Evolutionary conservation across 2,888 invertebrate species (phyloP), one percentile per base, ranked within the genome.

Genomic region (Ophion slaviceki): DNA sequence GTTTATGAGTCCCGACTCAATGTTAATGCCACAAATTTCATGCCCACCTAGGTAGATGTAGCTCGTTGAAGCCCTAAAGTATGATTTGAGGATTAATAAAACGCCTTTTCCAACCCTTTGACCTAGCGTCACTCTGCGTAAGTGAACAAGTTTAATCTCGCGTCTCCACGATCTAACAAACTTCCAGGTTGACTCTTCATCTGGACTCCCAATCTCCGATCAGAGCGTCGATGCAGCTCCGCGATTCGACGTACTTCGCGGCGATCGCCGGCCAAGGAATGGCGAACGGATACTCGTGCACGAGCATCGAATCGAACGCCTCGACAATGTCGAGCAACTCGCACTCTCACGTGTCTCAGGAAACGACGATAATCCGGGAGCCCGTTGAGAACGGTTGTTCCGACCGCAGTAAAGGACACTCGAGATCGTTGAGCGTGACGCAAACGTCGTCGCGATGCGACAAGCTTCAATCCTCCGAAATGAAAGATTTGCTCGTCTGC

Each of bases 401-500:
- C 80, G 92, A 94, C 90, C 76, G 92, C 6, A 91, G 94, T 74
- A 89, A 94, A 72, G 89, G 95, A 1, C 95, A 96, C 91, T 95
- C 95, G 88, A 94, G 96, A 78, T 95, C 96, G 7, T 92, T 96
- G 17, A 96, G 96, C 90, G 94, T 95, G 0, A 95, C 95, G 2
- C 95, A 95, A 86, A 94, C 95, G 0, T 93, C 94, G 20, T 92
- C 94, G 36, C 94, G 97, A 76, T 96, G 96, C 91, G 97, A 97
- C 92, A 97, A 97, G 93, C 95, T 97, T 68, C 96, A 96, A 85
- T 94, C 96, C 0, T 95, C 96, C 62, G 99, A 99, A 95, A 97
- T 98, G 86, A 97, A 97, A 92, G 99, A 99, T 94, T 95, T 99
- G 87, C 95, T 99, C 78, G 95, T 98, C 81, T 97, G 98, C 93